Conservation (phyloP, 2,113 vertebrate genomes). For the Oncorhynchus kisutch region DNA sequence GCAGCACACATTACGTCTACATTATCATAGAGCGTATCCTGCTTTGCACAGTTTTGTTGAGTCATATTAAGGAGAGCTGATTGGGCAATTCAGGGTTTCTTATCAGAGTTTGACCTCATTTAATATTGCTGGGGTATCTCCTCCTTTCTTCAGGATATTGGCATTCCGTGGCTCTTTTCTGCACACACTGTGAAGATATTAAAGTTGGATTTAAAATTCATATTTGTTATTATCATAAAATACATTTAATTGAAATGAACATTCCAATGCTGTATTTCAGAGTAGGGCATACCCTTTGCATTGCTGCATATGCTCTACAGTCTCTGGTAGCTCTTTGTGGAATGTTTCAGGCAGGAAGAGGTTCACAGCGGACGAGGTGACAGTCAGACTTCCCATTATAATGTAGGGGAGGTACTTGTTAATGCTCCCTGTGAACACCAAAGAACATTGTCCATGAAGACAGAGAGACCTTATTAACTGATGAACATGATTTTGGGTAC, state of each 20-base stretch:
- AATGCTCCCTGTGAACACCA: slow-evolving; percentile 74
- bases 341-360: slow-evolving; percentile 89
- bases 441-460: background rate
- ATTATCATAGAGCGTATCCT: background rate
- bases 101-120: slow-evolving; percentile 26
- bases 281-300: slow-evolving; percentile 79
- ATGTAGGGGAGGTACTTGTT: slow-evolving; percentile 87
- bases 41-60: background rate
- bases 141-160: slow-evolving; percentile 28
- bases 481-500: background rate
- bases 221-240: background rate
- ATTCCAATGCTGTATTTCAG: background rate
- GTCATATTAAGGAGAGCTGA: background rate
- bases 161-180: slow-evolving; percentile 38
- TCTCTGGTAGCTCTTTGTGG: slow-evolving; percentile 84
- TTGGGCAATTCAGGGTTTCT: slow-evolving; percentile 15
- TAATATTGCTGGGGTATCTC: slow-evolving; percentile 4
- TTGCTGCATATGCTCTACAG: slow-evolving; percentile 85
- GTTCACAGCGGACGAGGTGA: slow-evolving; percentile 83
- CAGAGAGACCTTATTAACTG: background rate
- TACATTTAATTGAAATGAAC: background rate
- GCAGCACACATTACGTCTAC: no score
- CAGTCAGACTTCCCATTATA: slow-evolving; percentile 89
- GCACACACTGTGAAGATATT: slow-evolving; percentile 44
- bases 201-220: background rate